Evolutionary conservation across 2,797 vertebrate genomes (phyloP), one percentile per base, ranked within the genome.

Genomic region (Discoglossus pictus): DNA sequence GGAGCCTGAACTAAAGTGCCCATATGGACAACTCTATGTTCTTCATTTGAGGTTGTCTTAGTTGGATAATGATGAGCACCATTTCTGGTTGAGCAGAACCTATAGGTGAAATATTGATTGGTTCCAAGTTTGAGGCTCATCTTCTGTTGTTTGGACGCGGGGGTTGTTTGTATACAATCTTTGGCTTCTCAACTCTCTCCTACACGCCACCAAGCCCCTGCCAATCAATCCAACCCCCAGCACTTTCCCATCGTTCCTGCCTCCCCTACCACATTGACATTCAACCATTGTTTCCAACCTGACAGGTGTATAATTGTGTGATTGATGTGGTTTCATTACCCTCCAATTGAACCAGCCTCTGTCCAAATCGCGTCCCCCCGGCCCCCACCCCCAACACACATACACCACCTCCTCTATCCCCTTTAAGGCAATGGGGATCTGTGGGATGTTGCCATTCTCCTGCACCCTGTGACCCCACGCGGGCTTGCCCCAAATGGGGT

Each of bases 281-380:
- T 48, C 58, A 11, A 7, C 43, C 50, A 68, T 73, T 73, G 71
- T 73, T 51, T n/a, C 25, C 7, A 3, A n/a, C 35, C 58, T 73
- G 71, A 73, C 71, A 73, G 65, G 71, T 68, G 63, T 50, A 63
- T 73, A 73, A 73, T 73, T 63, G 65, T 31, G 48, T 73, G 71
- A 73, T 73, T 68, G 65, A 73, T 68, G 71, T 55, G 51, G 59
- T 50, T 73, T 62, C 65, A 56, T 73, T 68, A 73, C 58, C 71
- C 71, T 68, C 52, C 35, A 58, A 63, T 66, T 73, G 71, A 73
- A 73, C 71, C 44, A 24, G 51, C 8, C 48, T 17, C 21, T 52
- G 58, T 52, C 47, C 65, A 47, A 21, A 21, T 47, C 18, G 44
- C 36, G 35, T 39, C 54, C 46, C 47, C 39, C 20, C 61, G 44